Base-by-base conservation (phyloP, 2,888 invertebrate species). In the Lithosia quadra region DNA sequence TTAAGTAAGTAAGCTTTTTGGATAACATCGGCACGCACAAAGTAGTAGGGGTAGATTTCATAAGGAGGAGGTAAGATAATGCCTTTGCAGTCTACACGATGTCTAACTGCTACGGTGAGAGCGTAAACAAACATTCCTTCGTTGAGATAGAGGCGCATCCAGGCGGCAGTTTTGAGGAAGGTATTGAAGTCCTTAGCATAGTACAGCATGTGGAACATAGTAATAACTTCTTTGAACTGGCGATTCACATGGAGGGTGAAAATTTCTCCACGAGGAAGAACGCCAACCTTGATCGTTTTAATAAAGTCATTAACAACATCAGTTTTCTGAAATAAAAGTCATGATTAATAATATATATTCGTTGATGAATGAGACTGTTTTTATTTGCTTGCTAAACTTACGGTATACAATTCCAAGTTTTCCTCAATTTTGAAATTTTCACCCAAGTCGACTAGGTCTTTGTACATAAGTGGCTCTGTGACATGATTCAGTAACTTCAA, bases 21-120 rank as follows among this genome's bases (percentile, higher is more conserved):
- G 79, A 97, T 95, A n/a, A 97, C 96, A 81, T 97, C 96, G 28
- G 95, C 93, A 81, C 96, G 96, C 75, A 97, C 96, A 90, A 96
- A 97, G 86, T 95, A 95, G 91, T 96, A 96, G 0, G 97, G 97
- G 75, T 96, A 94, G 78, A 96, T 93, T 87, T 96, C 96, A 80
- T 96, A 96, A 2, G 95, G 93, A 72, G 96, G 95, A 58, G 96
- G 96, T 39, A 96, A 86, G 36, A 95, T 89, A 66, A 96, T 89
- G 39, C 94, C 94, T 73, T 85, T 92, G 88, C 92, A 93, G 84
- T 95, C 95, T 13, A 91, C 89, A 63, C 95, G 93, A 79, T 96
- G 95, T 79, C 95, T 91, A 75, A 94, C 90, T 53, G 96, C 95
- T 9, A 95, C 92, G 72, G 93, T 95, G 24, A 95, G 88, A 64